A percentile compares a stretch with the other conserved stretches of the same genome.
Conservation (phyloP, 2,888 invertebrate species). For the Oeneis ivallda region DNA sequence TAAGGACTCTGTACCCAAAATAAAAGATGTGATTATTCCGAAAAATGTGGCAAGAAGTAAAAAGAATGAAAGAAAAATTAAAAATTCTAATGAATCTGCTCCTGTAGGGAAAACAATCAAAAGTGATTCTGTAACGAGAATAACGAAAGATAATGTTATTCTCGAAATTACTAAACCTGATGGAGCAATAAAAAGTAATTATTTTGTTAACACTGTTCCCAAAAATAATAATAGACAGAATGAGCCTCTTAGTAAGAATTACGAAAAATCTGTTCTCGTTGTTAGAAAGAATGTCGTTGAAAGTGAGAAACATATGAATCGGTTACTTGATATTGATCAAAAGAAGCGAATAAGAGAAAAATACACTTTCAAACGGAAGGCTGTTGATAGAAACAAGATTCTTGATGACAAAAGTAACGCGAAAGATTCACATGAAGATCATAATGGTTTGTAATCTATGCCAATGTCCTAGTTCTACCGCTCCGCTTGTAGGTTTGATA, state of each 20-base stretch:
- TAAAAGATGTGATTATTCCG: neutral
- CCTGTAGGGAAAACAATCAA: neutral
- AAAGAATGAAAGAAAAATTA: slow-evolving; percentile 1
- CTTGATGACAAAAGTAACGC: slow-evolving; percentile 37
- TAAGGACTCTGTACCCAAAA: neutral
- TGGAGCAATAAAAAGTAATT: neutral
- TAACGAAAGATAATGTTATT: neutral
- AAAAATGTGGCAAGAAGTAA: neutral
- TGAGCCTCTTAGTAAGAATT: neutral
- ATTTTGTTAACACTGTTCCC: neutral
- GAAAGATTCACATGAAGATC: slow-evolving; percentile 4
- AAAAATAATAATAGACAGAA: neutral
- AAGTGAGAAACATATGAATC: slow-evolving; percentile 14
- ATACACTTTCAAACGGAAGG: slow-evolving; percentile 42
- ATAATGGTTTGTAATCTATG: neutral
- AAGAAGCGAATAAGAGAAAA: slow-evolving; percentile 44
- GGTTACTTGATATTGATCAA: slow-evolving; percentile 29
- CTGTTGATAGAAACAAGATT: neutral
- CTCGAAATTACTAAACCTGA: neutral
- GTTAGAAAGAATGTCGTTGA: slow-evolving; percentile 10
- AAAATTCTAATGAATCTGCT: neutral
- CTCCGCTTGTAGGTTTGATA: no score
- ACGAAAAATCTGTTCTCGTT: neutral
- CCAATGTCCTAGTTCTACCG: no score
- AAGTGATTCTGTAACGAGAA: neutral